Base-by-base conservation (phyloP, 2,113 vertebrate species). In the Murina feae region DNA sequence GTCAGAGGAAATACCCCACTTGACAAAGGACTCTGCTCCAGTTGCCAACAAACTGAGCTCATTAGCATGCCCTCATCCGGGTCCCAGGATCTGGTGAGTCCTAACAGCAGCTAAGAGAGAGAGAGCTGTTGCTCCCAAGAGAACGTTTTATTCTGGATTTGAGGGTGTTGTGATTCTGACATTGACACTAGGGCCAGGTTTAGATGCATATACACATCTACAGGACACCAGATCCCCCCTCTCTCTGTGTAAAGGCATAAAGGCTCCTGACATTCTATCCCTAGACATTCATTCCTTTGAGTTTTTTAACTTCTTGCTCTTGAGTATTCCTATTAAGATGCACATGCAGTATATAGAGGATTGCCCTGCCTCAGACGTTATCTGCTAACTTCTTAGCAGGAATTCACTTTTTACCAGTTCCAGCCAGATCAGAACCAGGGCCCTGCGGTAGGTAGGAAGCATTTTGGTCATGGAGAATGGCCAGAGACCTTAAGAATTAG, bases 1-100 rank as follows among this genome's bases (percentile, higher is more conserved):
- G 83, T 97, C 96, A 95, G 94, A 39, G 93, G 91, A 94, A 96
- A 93, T 93, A 81, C 60, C 96, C 71, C 37, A 84, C 47, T 84
- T 68, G 75, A 79, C 51, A 93, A 86, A 95, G 53, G 65, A 60
- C n/a, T 47, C 21, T 25, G 25, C 25, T 65, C 28, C 18, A 9
- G 39, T 20, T 72, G 71, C 71, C 42, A 88, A 10, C 37, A 68
- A 85, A n/a, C 10, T n/a, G 47, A 90, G 65, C 42, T 84, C 68
- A 17, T 17, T 72, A 76, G 75, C 55, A 53, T 39, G 76, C 25
- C 42, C 37, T 42, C 35, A 49, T 44, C 42, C 42, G 63, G 66
- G 75, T 58, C 75, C 63, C 53, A 72, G 58, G 63, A 76, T 39
- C 20, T 66, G 72, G 35, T 32, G 30, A 80, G 76, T 51, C 44